Evolutionary conservation across 2,113 vertebrate genomes (phyloP), one percentile per base, ranked within the genome.

Genomic region (Hippopotamus amphibius): DNA sequence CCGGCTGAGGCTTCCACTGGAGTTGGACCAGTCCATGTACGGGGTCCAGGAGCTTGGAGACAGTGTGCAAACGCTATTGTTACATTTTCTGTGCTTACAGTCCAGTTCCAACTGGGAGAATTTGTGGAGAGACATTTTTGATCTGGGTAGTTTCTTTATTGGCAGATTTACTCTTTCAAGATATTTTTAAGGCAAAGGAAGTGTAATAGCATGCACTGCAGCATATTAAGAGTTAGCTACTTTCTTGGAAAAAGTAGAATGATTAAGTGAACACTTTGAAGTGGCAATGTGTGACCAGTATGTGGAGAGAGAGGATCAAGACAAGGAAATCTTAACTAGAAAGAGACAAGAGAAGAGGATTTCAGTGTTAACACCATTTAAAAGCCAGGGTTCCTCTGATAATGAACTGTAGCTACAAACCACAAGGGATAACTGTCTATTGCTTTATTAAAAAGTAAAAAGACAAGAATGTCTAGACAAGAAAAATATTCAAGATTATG

Each of bases 361-460:
- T 90, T 92, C 43, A 41, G 55, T 79, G 68, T 86, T 97, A 93
- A 91, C 63, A 93, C 61, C 61, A 48, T 89, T 94, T 95, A 72
- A 97, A 97, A 97, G 59, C 53, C 88, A 77, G 61, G 53, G 3
- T 63, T 96, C 69, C 77, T 96, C 48, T 81, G 69, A 92, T 90
- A 92, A 93, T 72, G 79, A 97, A 87, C 48, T 68, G 33, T 55
- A 41, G 10, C 65, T 90, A 71, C 59, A 95, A 97, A 95, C 77
- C 85, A 41, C 89, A 41, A 83, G 74, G 50, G 69, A 46, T 16
- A 69, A 63, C 57, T 24, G 50, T 37, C 55, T 90, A 50, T 89
- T 37, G 65, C 43, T 88, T 97, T 95, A 92, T 92, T 88, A 96
- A 82, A 95, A 96, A 96, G 30, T 66, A 81, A 88, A 96, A 88